Evolutionary conservation across 2,888 invertebrate genomes (phyloP), one percentile per base, ranked within the genome.

Genomic region (Horisme vitalbata): DNA sequence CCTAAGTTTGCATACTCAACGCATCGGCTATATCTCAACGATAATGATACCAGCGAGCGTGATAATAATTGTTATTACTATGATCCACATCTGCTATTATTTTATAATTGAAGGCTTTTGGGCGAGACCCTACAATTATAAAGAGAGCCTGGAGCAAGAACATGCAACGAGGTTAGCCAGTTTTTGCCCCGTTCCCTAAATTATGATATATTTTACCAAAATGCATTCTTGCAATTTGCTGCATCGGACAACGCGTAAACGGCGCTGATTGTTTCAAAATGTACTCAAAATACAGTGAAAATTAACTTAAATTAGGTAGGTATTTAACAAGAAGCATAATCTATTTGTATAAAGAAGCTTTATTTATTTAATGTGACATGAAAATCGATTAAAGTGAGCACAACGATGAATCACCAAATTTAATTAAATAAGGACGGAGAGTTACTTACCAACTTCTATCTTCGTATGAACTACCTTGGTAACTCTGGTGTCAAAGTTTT

Each of bases 21-120:
- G 70, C 71, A 78, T 76, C 76, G 71, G 69, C 80, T 73, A 89
- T 89, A 88, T 88, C 84, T 89, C 86, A 89, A 78, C 72, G 52
- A 74, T 89, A 89, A 89, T 89, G 80, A 87, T 79, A 80, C 77
- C 77, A 61, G 72, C 77, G 79, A 83, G 87, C 87, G 89, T 84
- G 88, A 88, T 89, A 89, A 89, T 89, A 87, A 89, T 89, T 89
- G 87, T 88, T 87, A 89, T 89, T 89, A 89, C 86, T 87, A 87
- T 83, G 86, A 88, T 85, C 83, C 86, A 80, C 86, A 87, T 87
- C 87, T 88, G 84, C 83, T 88, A 89, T 89, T 89, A 89, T 88
- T 88, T 89, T 87, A 89, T 89, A 89, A 89, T 89, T 89, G 86
- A 85, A 47, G 76, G 83, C 75, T 88, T 88, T 89, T 84, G 85